These are phyloP conservation scores for Gymnocheta viridis DNA, from an alignment of 2,888 invertebrate species.

Conservation along the genomic window DNA sequence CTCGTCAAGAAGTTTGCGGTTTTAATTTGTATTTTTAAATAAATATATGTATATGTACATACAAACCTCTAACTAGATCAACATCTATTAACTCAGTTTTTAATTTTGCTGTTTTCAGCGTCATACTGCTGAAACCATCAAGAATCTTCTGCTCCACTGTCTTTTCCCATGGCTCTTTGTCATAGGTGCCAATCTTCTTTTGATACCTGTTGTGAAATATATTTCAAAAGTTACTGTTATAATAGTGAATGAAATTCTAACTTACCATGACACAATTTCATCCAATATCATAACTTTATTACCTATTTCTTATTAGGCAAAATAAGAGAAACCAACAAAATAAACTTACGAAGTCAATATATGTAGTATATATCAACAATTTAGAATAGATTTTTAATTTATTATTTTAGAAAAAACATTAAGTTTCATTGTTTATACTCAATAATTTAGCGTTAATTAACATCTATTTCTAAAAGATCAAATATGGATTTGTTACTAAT, in stretches of 20 bases:
- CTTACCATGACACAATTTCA: slow-evolving; percentile 82
- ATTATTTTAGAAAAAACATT: slow-evolving; percentile 37
- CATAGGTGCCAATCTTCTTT: slow-evolving; percentile 97
- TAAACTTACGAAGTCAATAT: slow-evolving; percentile 14
- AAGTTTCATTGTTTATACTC: slow-evolving; percentile 35
- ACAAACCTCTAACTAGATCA: slow-evolving; percentile 94
- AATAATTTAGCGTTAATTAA: slow-evolving; percentile 24
- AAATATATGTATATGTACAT: not conserved
- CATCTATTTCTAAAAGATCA: slow-evolving; percentile 1
- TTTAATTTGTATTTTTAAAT: not conserved
- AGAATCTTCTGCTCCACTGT: slow-evolving; percentile 95
- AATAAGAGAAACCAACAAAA: slow-evolving; percentile 3
- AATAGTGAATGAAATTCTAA: slow-evolving; percentile 19
- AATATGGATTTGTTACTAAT: slow-evolving; percentile 24
- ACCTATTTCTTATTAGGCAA: slow-evolving; percentile 14
- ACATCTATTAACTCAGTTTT: slow-evolving; percentile 97
- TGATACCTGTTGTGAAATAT: slow-evolving; percentile 88
- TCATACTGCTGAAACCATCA: slow-evolving; percentile 91
- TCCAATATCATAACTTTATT: slow-evolving; percentile 81
- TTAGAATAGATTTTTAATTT: slow-evolving; percentile 20
- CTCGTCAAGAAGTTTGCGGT: not conserved
- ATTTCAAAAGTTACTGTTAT: not conserved
- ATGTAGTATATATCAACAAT: not conserved
- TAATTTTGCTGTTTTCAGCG: slow-evolving; percentile 89
- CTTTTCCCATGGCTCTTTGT: slow-evolving; percentile 98